Percentiles rank a stretch among this genome's conserved stretches.
Evolutionary conservation across 1,140 invertebrate species (phyloP).

Genomic region (Wiebesia pumilae): DNA sequence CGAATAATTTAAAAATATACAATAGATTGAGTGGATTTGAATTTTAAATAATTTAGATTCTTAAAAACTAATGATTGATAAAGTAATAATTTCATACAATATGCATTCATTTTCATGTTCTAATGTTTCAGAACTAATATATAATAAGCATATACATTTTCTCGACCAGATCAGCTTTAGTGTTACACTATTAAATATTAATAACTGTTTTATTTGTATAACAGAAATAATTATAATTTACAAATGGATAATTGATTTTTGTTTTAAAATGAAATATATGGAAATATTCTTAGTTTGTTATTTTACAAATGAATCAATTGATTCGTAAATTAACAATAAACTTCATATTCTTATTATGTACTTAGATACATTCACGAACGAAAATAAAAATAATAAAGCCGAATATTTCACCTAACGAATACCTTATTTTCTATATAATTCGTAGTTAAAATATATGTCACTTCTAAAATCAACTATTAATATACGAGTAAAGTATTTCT

Average conservation of each 20-base stretch:
- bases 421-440: neutral
- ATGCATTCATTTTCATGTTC: no score
- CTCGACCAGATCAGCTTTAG: neutral
- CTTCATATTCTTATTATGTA: neutral
- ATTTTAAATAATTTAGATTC: neutral
- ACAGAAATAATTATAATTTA: neutral
- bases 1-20: neutral
- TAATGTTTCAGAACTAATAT: no score
- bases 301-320: conserved; percentile 56
- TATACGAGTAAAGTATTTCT: no score
- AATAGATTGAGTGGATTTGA: neutral
- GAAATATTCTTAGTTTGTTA: conserved; percentile 20
- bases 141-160: neutral
- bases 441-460: neutral
- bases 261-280: neutral
- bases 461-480: neutral
- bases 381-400: neutral
- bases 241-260: neutral
- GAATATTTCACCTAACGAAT: neutral
- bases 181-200: neutral
- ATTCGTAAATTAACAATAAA: neutral
- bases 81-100: no score
- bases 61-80: no score
- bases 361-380: no score
- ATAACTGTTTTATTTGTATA: neutral